These are phyloP conservation scores for Turdus rufiventris DNA, from an alignment of 2,113 vertebrate species.

Conservation along the genomic window DNA sequence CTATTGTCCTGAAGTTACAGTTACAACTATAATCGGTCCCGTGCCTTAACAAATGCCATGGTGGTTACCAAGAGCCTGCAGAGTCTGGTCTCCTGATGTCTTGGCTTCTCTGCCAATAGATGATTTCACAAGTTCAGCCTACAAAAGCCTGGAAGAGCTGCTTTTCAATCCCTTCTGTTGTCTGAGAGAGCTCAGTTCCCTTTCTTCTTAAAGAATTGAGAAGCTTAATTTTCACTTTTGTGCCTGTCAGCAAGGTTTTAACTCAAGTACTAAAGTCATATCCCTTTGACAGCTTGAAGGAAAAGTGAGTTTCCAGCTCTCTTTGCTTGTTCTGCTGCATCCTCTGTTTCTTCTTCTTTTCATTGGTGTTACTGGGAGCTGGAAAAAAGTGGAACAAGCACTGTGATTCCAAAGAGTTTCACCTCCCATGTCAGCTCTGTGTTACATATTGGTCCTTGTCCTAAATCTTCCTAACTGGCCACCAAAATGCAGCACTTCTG, in stretches of 20 bases:
- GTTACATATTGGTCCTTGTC: background rate
- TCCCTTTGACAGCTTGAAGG: constrained; percentile 4
- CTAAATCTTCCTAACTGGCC: background rate
- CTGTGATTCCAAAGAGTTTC: background rate
- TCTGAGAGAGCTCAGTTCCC: constrained; percentile 5
- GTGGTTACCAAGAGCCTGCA: constrained; percentile 30
- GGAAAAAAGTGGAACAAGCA: background rate
- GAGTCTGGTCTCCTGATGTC: constrained; percentile 54
- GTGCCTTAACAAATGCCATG: background rate
- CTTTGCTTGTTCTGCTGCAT: background rate
- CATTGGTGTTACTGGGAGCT: background rate
- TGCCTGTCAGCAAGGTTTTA: constrained; percentile 40
- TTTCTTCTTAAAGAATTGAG: constrained; percentile 29
- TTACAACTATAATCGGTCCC: background rate
- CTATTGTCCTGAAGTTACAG: constrained; percentile 34
- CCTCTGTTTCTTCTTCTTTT: background rate
- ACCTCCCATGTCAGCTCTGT: background rate
- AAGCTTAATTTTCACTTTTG: constrained; percentile 36
- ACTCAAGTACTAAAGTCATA: background rate
- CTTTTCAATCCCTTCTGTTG: constrained; percentile 35
- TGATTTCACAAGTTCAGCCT: constrained; percentile 58
- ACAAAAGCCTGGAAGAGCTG: constrained; percentile 38
- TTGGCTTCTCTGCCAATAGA: constrained; percentile 43
- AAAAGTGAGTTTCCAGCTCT: background rate
- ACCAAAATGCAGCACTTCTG: background rate